phyloP scores from a whole-genome alignment of 2,797 vertebrate species.

The Chaetodon trifasciatus region DNA sequence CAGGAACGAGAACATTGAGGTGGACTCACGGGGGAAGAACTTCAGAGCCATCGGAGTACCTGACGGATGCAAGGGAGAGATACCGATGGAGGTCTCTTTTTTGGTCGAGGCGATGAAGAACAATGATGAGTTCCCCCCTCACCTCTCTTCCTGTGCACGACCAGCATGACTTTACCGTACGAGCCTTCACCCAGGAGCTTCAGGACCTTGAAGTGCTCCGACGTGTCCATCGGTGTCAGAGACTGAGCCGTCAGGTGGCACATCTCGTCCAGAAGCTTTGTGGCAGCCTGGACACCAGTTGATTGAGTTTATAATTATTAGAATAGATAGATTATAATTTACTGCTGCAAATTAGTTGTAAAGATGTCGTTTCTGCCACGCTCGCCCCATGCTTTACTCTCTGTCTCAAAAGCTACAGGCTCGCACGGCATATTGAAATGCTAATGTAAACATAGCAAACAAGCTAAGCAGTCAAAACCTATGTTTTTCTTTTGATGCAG shows the following conservation, averaged over 20 bases:
- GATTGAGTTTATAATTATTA: no score
- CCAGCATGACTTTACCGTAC: constrained; percentile 91
- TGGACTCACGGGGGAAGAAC: constrained; percentile 90
- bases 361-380: no score
- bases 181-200: constrained; percentile 93
- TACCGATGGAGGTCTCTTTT: accelerated
- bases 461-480: no score
- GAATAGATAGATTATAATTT: no score
- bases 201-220: constrained; percentile 89
- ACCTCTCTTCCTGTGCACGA: constrained; percentile 91
- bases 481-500: no score
- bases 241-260: constrained; percentile 91
- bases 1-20: constrained; percentile 90
- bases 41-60: constrained; percentile 94
- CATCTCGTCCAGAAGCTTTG: constrained; percentile 86
- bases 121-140: not conserved
- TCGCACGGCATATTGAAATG: no score
- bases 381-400: no score
- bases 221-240: constrained; percentile 86
- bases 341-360: no score
- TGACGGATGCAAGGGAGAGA: constrained; percentile 49
- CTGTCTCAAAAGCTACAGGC: no score
- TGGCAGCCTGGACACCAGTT: constrained; percentile 68
- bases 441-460: no score
- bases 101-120: accelerated